Conservation (phyloP, 37 sponge, comb jelly and placozoan genomes). For the Eunapius fragilis region DNA sequence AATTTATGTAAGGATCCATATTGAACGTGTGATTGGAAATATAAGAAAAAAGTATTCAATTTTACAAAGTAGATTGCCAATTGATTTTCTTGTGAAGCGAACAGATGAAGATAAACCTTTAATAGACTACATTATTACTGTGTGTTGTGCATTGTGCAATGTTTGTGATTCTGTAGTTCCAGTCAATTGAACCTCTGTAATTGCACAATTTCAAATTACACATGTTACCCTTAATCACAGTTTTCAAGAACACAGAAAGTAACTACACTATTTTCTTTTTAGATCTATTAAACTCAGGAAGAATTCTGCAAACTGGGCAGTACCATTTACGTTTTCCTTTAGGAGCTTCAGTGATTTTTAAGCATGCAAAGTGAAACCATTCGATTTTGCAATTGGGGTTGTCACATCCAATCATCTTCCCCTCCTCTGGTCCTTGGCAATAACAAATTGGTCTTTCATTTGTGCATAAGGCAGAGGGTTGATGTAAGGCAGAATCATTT, state of each 20-base stretch:
- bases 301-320: slow-evolving; percentile 61
- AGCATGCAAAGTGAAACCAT: slow-evolving; percentile 65
- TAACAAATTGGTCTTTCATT: slow-evolving; percentile 11
- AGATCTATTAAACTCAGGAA: slow-evolving; percentile 8
- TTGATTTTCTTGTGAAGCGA: neutral
- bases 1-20: slow-evolving; percentile 3
- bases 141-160: slow-evolving; percentile 66
- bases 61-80: slow-evolving; percentile 14
- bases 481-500: neutral
- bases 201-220: neutral
- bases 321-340: slow-evolving; percentile 44
- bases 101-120: slow-evolving; percentile 20
- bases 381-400: slow-evolving; percentile 26
- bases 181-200: slow-evolving; percentile 27
- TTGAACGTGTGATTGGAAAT: slow-evolving; percentile 13
- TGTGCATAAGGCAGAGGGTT: neutral
- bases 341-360: slow-evolving; percentile 13
- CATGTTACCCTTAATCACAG: neutral
- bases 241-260: neutral
- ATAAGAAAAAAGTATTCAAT: slow-evolving; percentile 5
- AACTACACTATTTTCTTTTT: slow-evolving; percentile 5
- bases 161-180: slow-evolving; percentile 70
- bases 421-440: slow-evolving; percentile 20
- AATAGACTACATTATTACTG: slow-evolving; percentile 49
- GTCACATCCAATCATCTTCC: slow-evolving; percentile 31